These are phyloP conservation scores for Tryphoninae sp. DNA, from an alignment of 2,888 invertebrate species.

Conservation along the genomic window DNA sequence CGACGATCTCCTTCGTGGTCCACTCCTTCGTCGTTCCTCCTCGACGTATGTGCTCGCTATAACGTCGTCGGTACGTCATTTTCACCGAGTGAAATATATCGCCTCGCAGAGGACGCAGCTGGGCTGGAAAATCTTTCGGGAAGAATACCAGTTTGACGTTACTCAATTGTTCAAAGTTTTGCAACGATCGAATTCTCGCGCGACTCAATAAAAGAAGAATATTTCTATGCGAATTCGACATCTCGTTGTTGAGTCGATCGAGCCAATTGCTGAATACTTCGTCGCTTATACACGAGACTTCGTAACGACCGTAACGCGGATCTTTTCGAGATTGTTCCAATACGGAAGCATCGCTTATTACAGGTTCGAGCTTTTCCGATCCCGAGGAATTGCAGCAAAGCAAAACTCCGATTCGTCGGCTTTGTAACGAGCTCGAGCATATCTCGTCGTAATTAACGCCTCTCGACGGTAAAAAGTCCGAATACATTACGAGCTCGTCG, in stretches of 20 bases:
- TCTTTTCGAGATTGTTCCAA: constrained; percentile 48
- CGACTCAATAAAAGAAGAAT: constrained; percentile 71
- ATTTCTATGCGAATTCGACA: constrained; percentile 67
- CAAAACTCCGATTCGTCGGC: constrained; percentile 66
- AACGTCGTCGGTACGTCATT: constrained; percentile 71
- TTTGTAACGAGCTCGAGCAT: neutral
- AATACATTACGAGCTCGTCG: constrained; percentile 73
- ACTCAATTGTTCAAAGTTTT: constrained; percentile 61
- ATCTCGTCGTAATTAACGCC: constrained; percentile 1
- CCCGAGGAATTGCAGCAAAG: constrained; percentile 74
- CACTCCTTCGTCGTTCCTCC: constrained; percentile 59
- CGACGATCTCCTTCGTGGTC: constrained; percentile 67
- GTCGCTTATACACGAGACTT: constrained; percentile 68
- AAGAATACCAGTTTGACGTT: constrained; percentile 71
- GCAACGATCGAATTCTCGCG: constrained; percentile 64
- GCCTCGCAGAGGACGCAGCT: constrained; percentile 70
- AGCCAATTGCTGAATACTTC: constrained; percentile 71
- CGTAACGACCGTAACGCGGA: constrained; percentile 63
- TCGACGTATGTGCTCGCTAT: constrained; percentile 64
- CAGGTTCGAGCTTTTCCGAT: constrained; percentile 70
- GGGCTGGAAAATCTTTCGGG: constrained; percentile 71
- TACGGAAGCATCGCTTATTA: constrained; percentile 71
- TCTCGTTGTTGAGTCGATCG: constrained; percentile 66
- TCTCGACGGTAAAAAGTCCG: constrained; percentile 64
- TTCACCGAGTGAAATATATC: constrained; percentile 74